Conservation (phyloP, 2,888 invertebrate species). For the Aquatica leii region DNA sequence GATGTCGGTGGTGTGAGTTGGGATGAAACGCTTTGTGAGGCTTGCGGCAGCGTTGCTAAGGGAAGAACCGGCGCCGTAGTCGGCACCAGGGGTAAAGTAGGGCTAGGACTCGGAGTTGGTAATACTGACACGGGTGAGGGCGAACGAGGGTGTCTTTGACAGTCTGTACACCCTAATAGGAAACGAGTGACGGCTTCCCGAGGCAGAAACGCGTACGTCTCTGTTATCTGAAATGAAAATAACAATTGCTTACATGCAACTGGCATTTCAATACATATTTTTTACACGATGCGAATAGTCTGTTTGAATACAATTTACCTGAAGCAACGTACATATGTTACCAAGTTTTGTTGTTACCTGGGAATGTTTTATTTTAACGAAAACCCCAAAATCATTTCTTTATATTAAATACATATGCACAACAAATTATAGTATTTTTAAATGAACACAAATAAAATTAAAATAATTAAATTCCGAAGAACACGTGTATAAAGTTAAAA, state of each 20-base stretch:
- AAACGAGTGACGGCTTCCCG: conserved; percentile 96
- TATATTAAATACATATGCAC: no score
- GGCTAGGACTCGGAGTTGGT: conserved; percentile 58
- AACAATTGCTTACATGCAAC: conserved; percentile 46
- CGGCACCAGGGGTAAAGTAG: conserved; percentile 51
- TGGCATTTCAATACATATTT: conserved; percentile 51
- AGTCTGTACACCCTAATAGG: conserved; percentile 92
- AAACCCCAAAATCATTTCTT: no score
- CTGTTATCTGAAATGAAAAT: conserved; percentile 83
- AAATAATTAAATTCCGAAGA: no score
- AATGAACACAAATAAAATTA: no score
- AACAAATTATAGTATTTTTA: no score
- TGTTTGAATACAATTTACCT: conserved; percentile 32
- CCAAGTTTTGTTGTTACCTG: conserved; percentile 7
- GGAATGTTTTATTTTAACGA: no score
- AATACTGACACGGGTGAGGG: conserved; percentile 66
- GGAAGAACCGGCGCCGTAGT: conserved; percentile 46
- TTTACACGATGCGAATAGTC: conserved; percentile 44
- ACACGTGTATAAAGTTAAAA: not conserved
- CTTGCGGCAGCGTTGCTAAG: conserved; percentile 33
- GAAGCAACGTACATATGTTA: no score
- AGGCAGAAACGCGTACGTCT: conserved; percentile 94
- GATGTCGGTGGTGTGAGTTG: conserved; percentile 42
- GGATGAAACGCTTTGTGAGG: conserved; percentile 36
- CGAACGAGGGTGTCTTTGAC: conserved; percentile 81